Percentiles rank a stretch among this genome's conserved stretches.
Conservation (phyloP, 2,797 vertebrate species). For the Chaetophractus vellerosus region DNA sequence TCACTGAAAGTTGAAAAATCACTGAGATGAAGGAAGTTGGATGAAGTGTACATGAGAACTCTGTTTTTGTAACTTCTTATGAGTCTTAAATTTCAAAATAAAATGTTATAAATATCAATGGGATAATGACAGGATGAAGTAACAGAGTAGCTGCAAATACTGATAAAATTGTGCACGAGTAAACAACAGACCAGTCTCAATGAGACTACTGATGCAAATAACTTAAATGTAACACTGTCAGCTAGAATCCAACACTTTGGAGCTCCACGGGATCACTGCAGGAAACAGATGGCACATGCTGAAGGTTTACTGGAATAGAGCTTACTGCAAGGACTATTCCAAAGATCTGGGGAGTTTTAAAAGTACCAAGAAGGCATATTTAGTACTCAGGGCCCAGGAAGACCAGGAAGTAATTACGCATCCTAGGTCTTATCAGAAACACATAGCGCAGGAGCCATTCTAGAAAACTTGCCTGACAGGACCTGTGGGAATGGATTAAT, state of each 20-base stretch:
- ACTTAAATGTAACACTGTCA: background rate
- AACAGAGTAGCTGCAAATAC: background rate
- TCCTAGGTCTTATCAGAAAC: background rate
- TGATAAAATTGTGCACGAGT: background rate
- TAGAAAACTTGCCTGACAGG: background rate
- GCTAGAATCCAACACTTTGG: background rate
- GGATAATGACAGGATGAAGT: background rate
- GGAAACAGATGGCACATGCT: background rate
- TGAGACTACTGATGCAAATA: background rate
- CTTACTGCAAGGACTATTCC: background rate
- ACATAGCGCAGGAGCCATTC: background rate
- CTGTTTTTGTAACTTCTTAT: background rate
- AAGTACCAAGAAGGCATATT: background rate
- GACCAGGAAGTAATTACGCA: background rate
- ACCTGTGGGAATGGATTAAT: background rate
- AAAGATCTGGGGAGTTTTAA: background rate
- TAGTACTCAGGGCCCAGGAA: too few relatives aligned
- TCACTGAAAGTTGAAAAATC: background rate
- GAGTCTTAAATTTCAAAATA: background rate
- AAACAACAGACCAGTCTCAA: background rate
- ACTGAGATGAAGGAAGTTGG: background rate
- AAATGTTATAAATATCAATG: background rate
- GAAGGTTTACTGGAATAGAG: background rate
- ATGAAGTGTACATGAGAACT: accelerated
- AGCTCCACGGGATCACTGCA: background rate